Percentiles rank a stretch among this genome's conserved stretches.
These are phyloP conservation scores for Staurois parvus DNA, from an alignment of 2,797 vertebrate species.

Conservation along the genomic window DNA sequence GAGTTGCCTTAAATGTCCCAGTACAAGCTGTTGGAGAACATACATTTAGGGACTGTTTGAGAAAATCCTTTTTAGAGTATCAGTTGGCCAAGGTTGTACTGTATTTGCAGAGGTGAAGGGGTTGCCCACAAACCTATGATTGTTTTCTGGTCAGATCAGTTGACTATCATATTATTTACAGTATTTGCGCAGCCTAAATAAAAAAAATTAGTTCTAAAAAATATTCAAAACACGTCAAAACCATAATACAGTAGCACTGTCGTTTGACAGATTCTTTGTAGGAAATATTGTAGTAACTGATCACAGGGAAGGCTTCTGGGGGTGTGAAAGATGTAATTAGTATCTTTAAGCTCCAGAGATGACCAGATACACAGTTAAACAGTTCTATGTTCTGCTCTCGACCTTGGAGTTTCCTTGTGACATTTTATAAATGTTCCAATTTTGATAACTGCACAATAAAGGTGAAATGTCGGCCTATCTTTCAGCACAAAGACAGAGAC, in stretches of 20 bases:
- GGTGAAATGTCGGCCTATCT: constrained; percentile 42
- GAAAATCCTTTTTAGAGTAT: too few species aligned
- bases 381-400: constrained; percentile 22
- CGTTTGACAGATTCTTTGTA: neutral
- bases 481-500: neutral
- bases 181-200: too few species aligned
- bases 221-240: too few species aligned
- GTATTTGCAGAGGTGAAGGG: too few species aligned
- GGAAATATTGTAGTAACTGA: neutral
- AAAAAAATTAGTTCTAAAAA: too few species aligned
- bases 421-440: constrained; percentile 44
- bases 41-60: too few species aligned
- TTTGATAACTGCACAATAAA: constrained; percentile 41
- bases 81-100: too few species aligned
- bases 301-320: neutral
- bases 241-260: neutral
- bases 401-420: constrained; percentile 48
- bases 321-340: constrained; percentile 28
- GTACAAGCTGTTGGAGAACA: too few species aligned
- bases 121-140: too few species aligned
- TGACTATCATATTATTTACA: too few species aligned
- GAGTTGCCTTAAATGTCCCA: too few species aligned
- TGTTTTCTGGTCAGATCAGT: too few species aligned
- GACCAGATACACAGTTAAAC: constrained; percentile 11
- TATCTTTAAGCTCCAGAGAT: neutral